Base-by-base conservation (phyloP, 2,113 vertebrate genomes). In the Nibea albiflora region DNA sequence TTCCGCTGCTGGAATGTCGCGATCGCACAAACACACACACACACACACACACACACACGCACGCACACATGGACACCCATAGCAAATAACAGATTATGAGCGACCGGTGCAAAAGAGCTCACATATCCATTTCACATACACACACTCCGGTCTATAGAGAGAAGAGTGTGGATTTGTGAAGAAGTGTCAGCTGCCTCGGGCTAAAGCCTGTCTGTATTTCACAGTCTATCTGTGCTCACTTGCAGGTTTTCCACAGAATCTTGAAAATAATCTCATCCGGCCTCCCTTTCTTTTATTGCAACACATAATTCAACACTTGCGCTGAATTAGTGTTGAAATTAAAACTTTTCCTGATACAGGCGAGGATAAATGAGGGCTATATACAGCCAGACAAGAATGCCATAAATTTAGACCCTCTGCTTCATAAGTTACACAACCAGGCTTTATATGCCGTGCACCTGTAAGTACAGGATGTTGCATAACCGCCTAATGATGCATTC, bases 1-100 rank as follows among this genome's bases (percentile, higher is more conserved):
- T 93, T 90, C 92, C 54, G 56, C 75, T 64, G 83, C 82, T 80
- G 90, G 92, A 92, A 92, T 89, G 87, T 84, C 49, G 66, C 39
- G 12, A 78, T 88, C 65, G 24, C 79, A 52, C 71, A 85, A 84
- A 50, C 49, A 68, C 69, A 60, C 66, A 68, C 62, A 17, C 66
- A 31, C 24, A 9, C 68, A 28, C 47, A 28, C 47, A 66, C 26
- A 56, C 78, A 70, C 82, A 7, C 78, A 78, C 47, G 17, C 65
- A 81, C 83, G 24, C 24, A 26, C 24, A 35, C 31, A 68, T 54
- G 64, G 67, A 77, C 78, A 77, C 72, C 63, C 67, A 72, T 62
- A 85, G 73, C 85, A 85, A 91, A 85, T 76, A 80, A 69, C 70
- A 89, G 73, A 81, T 85, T 82, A 64, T 89, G 73, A 88, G 75